These are phyloP conservation scores for Orchesella flavescens DNA, from an alignment of 2,888 invertebrate genomes.

Conservation along the genomic window DNA sequence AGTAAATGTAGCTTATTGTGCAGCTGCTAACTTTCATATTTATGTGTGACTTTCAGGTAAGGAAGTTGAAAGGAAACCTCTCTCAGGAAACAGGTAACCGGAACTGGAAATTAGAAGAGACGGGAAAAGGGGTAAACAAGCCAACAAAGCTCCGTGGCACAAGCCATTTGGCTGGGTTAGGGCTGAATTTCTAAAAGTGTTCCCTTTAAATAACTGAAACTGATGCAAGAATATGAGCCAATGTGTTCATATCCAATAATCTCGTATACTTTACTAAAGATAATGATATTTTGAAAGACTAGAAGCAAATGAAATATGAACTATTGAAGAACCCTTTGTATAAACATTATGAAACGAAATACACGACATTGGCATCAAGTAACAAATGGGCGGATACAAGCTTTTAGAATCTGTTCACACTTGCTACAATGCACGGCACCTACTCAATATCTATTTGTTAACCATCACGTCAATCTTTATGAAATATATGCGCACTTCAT, in stretches of 20 bases:
- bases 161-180: not conserved
- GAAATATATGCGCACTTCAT: not conserved
- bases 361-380: not conserved
- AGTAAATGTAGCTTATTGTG: too few relatives aligned
- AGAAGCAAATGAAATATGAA: not conserved
- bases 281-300: not conserved
- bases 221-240: too few relatives aligned
- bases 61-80: not conserved
- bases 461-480: not conserved
- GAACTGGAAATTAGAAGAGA: constrained; percentile 26
- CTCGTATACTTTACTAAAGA: not conserved
- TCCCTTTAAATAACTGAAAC: not conserved
- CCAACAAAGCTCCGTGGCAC: not conserved
- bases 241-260: too few relatives aligned
- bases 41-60: too few relatives aligned
- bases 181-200: not conserved
- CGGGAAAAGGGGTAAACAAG: not conserved
- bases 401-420: not conserved
- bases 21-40: too few relatives aligned
- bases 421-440: not conserved
- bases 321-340: not conserved
- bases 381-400: constrained; percentile 1
- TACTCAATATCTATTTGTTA: too few relatives aligned
- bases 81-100: constrained; percentile 28
- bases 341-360: not conserved